A percentile compares a stretch with the other conserved stretches of the same genome.
phyloP scores from a whole-genome alignment of 2,113 vertebrate species.

The Cyprinodon tularosa region DNA sequence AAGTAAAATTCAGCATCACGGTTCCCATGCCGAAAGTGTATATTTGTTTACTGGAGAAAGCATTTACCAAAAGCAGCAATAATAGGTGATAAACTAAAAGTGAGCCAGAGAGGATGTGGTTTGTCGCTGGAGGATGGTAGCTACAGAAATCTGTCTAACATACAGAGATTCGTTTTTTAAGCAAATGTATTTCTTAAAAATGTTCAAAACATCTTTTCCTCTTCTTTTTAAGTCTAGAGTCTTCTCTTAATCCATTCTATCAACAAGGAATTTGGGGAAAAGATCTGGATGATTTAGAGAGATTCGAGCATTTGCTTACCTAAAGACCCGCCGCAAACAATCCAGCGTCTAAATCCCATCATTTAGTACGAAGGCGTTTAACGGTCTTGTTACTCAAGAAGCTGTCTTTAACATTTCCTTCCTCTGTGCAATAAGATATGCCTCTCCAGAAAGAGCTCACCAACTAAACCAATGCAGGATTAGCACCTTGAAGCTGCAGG shows the following conservation, averaged over 20 bases:
- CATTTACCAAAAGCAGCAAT: not conserved
- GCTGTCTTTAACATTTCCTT: slow-evolving; percentile 19
- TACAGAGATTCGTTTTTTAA: fast-evolving
- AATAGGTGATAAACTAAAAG: not conserved
- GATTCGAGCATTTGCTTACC: slow-evolving; percentile 69
- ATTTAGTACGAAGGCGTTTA: slow-evolving; percentile 44
- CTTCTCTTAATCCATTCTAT: not conserved
- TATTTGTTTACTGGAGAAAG: slow-evolving; percentile 8
- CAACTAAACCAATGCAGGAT: not conserved
- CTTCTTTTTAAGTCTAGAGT: not conserved
- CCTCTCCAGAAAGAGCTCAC: not conserved
- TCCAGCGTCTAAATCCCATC: slow-evolving; percentile 82
- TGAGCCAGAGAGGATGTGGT: slow-evolving; percentile 57
- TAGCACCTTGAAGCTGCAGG: not conserved
- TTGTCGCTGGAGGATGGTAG: not conserved
- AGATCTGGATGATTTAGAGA: not conserved
- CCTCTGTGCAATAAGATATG: not conserved
- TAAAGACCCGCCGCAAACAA: slow-evolving; percentile 78
- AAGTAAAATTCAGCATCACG: not conserved
- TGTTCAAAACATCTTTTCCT: not conserved
- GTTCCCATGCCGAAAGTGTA: not conserved
- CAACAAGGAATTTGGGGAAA: not conserved
- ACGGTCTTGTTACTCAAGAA: slow-evolving; percentile 8
- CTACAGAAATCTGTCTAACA: not conserved
- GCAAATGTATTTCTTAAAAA: not conserved